Conservation (phyloP, 2,888 invertebrate genomes). For the Cheilosia impressa region DNA sequence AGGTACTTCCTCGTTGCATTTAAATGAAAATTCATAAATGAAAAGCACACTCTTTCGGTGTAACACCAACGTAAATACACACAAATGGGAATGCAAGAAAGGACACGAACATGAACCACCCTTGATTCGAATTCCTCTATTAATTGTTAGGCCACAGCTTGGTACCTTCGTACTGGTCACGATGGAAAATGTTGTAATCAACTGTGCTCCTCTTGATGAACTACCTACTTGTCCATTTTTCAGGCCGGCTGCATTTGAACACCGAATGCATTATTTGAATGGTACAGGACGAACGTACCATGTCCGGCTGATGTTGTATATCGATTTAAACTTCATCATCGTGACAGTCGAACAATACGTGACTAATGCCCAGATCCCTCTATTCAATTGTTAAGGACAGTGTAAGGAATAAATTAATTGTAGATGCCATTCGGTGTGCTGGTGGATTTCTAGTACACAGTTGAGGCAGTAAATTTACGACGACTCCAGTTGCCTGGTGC, state of each 20-base stretch:
- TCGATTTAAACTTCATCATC: slow-evolving; percentile 73
- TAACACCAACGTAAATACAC: no score
- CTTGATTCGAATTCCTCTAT: slow-evolving; percentile 19
- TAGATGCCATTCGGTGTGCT: slow-evolving; percentile 46
- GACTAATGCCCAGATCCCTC: slow-evolving; percentile 68
- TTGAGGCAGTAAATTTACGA: slow-evolving; percentile 49
- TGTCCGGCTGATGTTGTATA: slow-evolving; percentile 50
- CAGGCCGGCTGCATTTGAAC: slow-evolving; percentile 15
- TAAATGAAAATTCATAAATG: background rate
- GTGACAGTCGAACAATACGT: slow-evolving; percentile 72
- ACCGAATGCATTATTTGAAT: slow-evolving; percentile 15
- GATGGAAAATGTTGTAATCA: slow-evolving; percentile 51
- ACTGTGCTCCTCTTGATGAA: slow-evolving; percentile 38
- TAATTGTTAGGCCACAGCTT: slow-evolving; percentile 34
- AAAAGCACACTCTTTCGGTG: background rate
- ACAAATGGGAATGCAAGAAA: slow-evolving; percentile 13
- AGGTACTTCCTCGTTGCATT: background rate
- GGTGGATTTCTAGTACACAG: slow-evolving; percentile 4
- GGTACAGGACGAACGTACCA: background rate
- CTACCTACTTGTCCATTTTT: slow-evolving; percentile 43
- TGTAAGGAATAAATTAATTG: slow-evolving; percentile 70
- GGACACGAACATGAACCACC: slow-evolving; percentile 25
- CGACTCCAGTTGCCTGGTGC: slow-evolving; percentile 35
- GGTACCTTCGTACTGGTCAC: background rate
- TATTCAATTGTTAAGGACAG: slow-evolving; percentile 65